Percentiles rank a stretch among this genome's conserved stretches.
Evolutionary conservation across 2,113 vertebrate species (phyloP).

Genomic region (Arenaria interpres): DNA sequence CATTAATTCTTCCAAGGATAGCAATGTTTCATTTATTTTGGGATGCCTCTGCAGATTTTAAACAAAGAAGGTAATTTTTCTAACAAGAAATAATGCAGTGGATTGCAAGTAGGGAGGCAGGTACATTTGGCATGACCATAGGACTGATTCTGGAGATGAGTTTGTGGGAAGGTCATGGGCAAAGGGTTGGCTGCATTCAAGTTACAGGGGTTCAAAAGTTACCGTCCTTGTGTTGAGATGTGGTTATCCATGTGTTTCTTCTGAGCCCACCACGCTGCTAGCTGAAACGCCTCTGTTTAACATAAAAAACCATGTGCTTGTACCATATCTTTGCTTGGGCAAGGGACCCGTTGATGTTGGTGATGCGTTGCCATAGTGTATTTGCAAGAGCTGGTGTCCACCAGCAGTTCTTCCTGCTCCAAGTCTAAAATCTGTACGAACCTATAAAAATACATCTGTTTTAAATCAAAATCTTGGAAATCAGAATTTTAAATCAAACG

Average conservation of each 20-base stretch:
- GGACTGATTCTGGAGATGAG: neutral
- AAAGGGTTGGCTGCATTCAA: neutral
- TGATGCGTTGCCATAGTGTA: accelerated
- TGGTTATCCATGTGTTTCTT: too few species aligned
- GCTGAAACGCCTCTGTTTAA: neutral
- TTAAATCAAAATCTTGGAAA: neutral
- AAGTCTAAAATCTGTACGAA: too few species aligned
- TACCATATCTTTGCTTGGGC: accelerated
- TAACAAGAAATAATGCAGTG: neutral
- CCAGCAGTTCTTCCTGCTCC: neutral
- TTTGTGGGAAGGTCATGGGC: neutral
- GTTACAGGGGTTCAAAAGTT: neutral
- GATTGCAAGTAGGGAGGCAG: neutral
- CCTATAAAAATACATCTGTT: neutral
- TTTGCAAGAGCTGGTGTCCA: neutral
- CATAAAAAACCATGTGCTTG: neutral
- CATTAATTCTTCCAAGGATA: neutral
- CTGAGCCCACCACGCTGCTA: neutral
- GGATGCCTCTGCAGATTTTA: neutral
- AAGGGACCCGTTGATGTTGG: accelerated
- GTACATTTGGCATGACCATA: accelerated
- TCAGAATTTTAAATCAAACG: neutral
- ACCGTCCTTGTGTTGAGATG: neutral
- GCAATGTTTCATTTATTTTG: neutral
- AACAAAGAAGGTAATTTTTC: neutral